Conservation (phyloP, 2,113 vertebrate species). For the Malurus melanocephalus region DNA sequence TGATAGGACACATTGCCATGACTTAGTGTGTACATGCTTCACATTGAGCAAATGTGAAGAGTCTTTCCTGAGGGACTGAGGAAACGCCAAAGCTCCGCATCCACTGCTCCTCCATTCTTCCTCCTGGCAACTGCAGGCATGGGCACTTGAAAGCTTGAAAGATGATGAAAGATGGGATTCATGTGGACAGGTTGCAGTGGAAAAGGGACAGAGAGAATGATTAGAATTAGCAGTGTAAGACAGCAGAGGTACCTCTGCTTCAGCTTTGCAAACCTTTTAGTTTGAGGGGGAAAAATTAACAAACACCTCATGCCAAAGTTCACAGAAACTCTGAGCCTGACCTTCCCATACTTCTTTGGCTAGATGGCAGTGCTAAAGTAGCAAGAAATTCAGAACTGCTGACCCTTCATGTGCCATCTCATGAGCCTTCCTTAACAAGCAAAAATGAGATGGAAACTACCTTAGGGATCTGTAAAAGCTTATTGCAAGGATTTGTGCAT, state of each 20-base stretch:
- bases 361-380: background rate
- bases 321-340: background rate
- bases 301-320: background rate
- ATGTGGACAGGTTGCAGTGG: background rate
- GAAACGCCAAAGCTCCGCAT: accelerated
- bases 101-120: background rate
- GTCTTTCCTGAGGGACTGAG: background rate
- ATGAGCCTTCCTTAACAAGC: background rate
- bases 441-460: background rate
- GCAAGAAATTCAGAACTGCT: background rate
- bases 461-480: background rate
- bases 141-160: background rate
- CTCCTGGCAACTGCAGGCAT: accelerated
- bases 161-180: background rate
- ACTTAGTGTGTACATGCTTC: too few species aligned
- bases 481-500: background rate
- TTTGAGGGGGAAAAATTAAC: background rate
- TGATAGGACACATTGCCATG: background rate
- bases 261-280: background rate
- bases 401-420: background rate
- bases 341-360: background rate
- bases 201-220: background rate
- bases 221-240: background rate
- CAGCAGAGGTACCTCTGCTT: background rate
- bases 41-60: background rate